Percentiles rank a stretch among this genome's conserved stretches.
Evolutionary conservation across 2,888 invertebrate species (phyloP).

Genomic region (Xestia sexstrigata): DNA sequence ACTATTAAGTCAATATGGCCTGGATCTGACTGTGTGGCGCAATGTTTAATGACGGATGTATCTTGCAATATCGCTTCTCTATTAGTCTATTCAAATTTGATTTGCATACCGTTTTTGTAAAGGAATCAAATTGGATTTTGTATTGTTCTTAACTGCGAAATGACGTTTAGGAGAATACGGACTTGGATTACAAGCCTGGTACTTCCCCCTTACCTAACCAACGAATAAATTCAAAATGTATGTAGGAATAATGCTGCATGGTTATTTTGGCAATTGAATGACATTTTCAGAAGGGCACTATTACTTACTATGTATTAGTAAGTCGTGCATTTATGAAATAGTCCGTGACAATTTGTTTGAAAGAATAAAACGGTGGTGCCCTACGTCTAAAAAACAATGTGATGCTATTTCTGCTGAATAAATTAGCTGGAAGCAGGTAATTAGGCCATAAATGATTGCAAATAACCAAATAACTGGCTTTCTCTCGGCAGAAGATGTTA

Average conservation of each 20-base stretch:
- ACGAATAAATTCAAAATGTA: background rate
- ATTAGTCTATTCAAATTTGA: background rate
- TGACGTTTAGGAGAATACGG: no score
- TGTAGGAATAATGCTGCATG: background rate
- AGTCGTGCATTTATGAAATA: background rate
- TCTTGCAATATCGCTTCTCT: constrained; percentile 4
- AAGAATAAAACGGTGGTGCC: background rate
- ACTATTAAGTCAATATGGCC: constrained; percentile 4
- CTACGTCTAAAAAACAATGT: background rate
- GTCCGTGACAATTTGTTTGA: background rate
- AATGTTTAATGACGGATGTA: background rate
- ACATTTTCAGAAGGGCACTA: background rate
- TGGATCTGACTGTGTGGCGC: constrained; percentile 2
- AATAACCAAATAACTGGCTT: background rate
- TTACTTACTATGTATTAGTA: background rate
- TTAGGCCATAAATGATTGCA: background rate
- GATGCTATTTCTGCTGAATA: background rate
- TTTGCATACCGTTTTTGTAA: background rate
- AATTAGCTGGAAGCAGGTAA: background rate
- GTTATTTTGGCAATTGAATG: background rate
- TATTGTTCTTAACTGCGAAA: background rate
- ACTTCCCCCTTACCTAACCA: no score
- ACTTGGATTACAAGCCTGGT: background rate
- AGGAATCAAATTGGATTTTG: background rate
- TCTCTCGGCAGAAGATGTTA: background rate